phyloP scores from a whole-genome alignment of 2,888 invertebrate genomes.

The Eurytoma adleriae region DNA sequence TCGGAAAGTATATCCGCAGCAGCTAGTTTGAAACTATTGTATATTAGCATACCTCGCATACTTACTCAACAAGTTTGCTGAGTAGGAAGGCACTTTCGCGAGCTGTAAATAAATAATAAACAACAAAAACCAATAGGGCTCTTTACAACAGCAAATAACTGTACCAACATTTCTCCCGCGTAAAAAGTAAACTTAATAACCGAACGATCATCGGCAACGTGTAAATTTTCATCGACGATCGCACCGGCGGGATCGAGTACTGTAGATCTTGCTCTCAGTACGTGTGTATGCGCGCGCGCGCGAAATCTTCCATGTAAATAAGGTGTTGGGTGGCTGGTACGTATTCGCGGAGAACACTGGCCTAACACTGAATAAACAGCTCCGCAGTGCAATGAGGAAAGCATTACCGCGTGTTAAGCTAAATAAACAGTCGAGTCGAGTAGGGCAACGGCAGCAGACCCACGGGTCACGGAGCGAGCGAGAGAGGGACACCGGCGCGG shows the following conservation, averaged over 20 bases:
- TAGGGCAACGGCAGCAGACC: neutral
- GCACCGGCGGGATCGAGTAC: no score
- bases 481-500: neutral
- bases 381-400: constrained; percentile 49
- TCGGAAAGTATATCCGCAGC: constrained; percentile 36
- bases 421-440: constrained; percentile 42
- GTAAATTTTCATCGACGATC: neutral
- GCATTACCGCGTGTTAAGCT: constrained; percentile 52
- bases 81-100: neutral
- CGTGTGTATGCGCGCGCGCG: neutral
- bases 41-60: constrained; percentile 37
- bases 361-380: constrained; percentile 43
- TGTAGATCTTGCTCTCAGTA: no score
- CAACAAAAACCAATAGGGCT: neutral
- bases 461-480: neutral
- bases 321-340: neutral
- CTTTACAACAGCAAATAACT: no score
- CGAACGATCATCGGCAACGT: no score
- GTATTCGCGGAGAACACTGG: constrained; percentile 42
- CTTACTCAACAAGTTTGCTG: constrained; percentile 23
- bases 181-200: no score
- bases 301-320: neutral
- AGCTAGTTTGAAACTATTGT: constrained; percentile 47
- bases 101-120: constrained; percentile 23
- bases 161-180: no score